These are phyloP conservation scores for Drosophila arizonae DNA, from an alignment of 1,140 invertebrate genomes.

Conservation along the genomic window DNA sequence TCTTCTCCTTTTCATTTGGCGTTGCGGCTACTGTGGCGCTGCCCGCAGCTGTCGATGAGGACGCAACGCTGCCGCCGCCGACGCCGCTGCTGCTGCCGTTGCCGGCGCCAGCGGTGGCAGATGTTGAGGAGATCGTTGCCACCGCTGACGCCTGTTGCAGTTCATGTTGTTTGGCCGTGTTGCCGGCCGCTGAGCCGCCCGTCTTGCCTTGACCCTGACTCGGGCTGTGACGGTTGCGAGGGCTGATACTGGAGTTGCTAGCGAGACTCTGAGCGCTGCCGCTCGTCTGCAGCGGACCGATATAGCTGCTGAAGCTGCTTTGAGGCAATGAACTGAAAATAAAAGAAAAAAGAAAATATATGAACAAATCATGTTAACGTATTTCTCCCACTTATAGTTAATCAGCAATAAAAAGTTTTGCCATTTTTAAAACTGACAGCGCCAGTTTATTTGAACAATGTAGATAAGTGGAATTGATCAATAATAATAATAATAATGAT, in stretches of 20 bases:
- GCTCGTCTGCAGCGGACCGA: conserved; percentile 41
- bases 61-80: conserved; percentile 18
- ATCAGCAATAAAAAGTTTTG: no score
- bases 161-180: conserved; percentile 57
- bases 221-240: conserved; percentile 19
- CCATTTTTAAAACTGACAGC: no score
- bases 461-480: no score
- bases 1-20: conserved; percentile 78
- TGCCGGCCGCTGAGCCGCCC: conserved; percentile 21
- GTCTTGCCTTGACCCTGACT: conserved; percentile 2
- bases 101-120: conserved; percentile 30
- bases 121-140: conserved; percentile 38
- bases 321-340: conserved; percentile 45
- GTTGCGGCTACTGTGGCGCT: conserved; percentile 26
- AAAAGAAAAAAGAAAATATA: background rate
- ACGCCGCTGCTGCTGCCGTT: conserved; percentile 40
- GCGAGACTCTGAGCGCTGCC: conserved; percentile 45
- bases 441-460: no score
- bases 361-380: background rate
- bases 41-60: conserved; percentile 32
- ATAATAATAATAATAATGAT: no score
- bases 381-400: background rate
- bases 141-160: conserved; percentile 40
- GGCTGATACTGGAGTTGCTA: conserved; percentile 37
- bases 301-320: conserved; percentile 40